Percentiles rank a stretch among this genome's conserved stretches.
Evolutionary conservation across 2,113 vertebrate genomes (phyloP).

Genomic region (Cnemophilus loriae): DNA sequence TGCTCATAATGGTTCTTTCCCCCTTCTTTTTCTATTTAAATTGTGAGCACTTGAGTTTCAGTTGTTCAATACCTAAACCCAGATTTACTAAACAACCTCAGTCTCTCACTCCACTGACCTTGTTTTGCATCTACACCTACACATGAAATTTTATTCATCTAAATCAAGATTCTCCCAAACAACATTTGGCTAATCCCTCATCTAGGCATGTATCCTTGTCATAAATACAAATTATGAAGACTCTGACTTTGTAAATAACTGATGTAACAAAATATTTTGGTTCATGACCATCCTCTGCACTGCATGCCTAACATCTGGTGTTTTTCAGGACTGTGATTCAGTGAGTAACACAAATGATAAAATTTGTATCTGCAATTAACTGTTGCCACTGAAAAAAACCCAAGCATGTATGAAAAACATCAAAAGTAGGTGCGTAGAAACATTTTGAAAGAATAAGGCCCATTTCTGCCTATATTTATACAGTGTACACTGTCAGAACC

Average conservation of each 20-base stretch:
- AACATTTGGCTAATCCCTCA: background rate
- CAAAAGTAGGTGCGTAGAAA: background rate
- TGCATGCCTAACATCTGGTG: background rate
- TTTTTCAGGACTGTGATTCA: background rate
- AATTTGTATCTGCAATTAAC: background rate
- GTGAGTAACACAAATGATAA: background rate
- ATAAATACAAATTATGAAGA: background rate
- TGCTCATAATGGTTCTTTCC: fast-evolving
- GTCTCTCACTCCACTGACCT: background rate
- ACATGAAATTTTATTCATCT: background rate
- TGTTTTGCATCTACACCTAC: background rate
- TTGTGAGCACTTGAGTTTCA: background rate
- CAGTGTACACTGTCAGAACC: background rate
- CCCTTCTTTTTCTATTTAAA: background rate
- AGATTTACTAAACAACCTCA: background rate
- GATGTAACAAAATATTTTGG: background rate
- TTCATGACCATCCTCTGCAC: background rate
- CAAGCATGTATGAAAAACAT: background rate
- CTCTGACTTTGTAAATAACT: background rate
- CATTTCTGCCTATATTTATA: background rate
- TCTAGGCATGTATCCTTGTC: background rate
- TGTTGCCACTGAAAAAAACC: fast-evolving
- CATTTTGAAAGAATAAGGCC: background rate
- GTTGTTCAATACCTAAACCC: background rate
- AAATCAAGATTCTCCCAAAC: background rate